These are phyloP conservation scores for Scomberomorus guttatus DNA, from an alignment of 2,797 vertebrate species.

Conservation along the genomic window DNA sequence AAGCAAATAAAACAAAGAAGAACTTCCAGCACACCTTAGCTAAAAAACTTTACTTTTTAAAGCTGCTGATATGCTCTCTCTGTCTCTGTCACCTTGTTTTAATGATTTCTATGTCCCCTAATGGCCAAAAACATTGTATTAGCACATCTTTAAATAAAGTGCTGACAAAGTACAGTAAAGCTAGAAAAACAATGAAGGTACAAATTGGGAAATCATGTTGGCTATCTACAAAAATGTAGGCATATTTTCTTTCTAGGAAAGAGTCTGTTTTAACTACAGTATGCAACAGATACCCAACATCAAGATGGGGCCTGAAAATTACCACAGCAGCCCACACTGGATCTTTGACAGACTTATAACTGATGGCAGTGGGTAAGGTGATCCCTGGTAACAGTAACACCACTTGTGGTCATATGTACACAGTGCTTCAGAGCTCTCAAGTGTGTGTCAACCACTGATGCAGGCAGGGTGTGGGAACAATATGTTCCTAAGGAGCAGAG, in stretches of 20 bases:
- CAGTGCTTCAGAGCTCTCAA: conserved; percentile 78
- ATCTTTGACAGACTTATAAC: conserved; percentile 66
- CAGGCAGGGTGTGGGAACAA: conserved; percentile 60
- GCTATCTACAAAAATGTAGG: no score
- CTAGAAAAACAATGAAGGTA: background rate
- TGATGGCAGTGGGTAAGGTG: conserved; percentile 73
- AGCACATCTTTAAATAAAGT: background rate
- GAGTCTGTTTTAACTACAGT: background rate
- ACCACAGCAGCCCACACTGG: conserved; percentile 21
- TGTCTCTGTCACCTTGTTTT: background rate
- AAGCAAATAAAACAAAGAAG: background rate
- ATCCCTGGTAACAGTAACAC: conserved; percentile 78
- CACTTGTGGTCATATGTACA: conserved; percentile 79
- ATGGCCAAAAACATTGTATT: background rate
- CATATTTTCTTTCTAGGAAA: conserved; percentile 3
- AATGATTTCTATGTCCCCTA: background rate
- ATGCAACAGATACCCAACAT: conserved; percentile 2
- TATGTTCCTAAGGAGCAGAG: conserved; percentile 59
- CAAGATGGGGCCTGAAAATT: background rate
- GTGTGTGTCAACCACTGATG: conserved; percentile 75
- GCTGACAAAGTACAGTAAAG: background rate
- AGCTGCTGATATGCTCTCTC: background rate
- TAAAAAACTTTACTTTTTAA: background rate
- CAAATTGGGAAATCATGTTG: background rate
- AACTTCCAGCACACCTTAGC: background rate